Conservation (phyloP, 2,888 invertebrate genomes). For the Drosophila mayaguana region DNA sequence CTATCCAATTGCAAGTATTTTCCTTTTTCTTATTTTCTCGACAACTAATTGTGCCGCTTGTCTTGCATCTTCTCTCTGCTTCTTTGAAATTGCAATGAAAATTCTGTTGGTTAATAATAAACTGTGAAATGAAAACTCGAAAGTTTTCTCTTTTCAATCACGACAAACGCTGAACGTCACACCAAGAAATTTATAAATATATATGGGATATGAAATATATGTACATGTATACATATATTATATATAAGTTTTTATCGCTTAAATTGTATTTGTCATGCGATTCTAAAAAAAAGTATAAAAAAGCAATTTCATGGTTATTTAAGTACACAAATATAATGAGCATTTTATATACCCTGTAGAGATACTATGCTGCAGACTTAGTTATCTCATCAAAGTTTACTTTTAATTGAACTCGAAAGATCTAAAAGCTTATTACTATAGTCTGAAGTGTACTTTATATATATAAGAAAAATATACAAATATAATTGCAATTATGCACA, state of each 20-base stretch:
- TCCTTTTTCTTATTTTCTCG: not conserved
- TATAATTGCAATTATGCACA: not conserved
- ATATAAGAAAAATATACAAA: too few species aligned
- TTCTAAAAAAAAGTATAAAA: constrained; percentile 10
- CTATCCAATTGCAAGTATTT: constrained; percentile 3
- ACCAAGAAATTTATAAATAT: not conserved
- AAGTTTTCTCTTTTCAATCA: constrained; percentile 7
- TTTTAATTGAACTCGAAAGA: not conserved
- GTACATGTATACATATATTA: not conserved
- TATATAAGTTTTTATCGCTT: constrained; percentile 15
- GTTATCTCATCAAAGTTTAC: not conserved
- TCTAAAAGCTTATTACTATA: too few species aligned
- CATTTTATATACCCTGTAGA: not conserved
- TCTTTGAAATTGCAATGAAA: constrained; percentile 2
- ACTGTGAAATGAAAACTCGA: constrained; percentile 1
- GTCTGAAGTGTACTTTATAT: too few species aligned
- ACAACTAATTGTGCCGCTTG: constrained; percentile 7
- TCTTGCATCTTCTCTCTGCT: not conserved
- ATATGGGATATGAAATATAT: not conserved
- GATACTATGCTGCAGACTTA: too few species aligned
- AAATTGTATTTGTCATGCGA: constrained; percentile 51
- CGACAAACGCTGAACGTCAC: not conserved
- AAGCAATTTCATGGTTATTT: constrained; percentile 10
- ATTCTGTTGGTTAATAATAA: not conserved
- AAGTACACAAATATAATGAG: constrained; percentile 2